Evolutionary conservation across 2,888 invertebrate species (phyloP).

Genomic region (Nowickia ferox): DNA sequence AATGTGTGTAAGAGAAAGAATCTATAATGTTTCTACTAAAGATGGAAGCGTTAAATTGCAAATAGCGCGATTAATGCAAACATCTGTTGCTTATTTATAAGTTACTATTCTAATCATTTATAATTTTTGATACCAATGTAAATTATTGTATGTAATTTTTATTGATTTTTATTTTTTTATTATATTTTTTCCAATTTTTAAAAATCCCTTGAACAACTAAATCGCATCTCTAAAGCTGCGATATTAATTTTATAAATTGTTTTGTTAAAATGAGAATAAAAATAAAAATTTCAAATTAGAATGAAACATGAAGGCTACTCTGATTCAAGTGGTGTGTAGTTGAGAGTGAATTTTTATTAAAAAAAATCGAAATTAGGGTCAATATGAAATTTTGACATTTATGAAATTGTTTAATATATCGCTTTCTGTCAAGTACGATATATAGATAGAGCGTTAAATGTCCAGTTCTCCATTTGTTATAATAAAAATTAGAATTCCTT

Average conservation of each 20-base stretch:
- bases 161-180: slow-evolving; percentile 57
- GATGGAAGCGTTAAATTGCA: slow-evolving; percentile 47
- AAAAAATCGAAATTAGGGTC: too few species aligned
- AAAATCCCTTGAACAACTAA: slow-evolving; percentile 48
- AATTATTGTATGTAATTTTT: slow-evolving; percentile 68
- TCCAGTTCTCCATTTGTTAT: too few species aligned
- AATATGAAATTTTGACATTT: too few species aligned
- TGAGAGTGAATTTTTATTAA: too few species aligned
- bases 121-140: slow-evolving; percentile 70
- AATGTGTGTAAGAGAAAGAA: slow-evolving; percentile 55
- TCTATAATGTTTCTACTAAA: slow-evolving; percentile 60
- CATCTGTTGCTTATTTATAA: slow-evolving; percentile 70
- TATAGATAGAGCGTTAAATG: too few species aligned
- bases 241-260: slow-evolving; percentile 73
- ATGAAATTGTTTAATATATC: too few species aligned
- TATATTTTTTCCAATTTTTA: slow-evolving; percentile 22
- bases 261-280: slow-evolving; percentile 73
- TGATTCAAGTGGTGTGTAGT: too few species aligned
- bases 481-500: too few species aligned
- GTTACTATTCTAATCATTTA: slow-evolving; percentile 70
- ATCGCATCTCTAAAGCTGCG: slow-evolving; percentile 69
- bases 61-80: slow-evolving; percentile 28
- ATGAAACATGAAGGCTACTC: not conserved
- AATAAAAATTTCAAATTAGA: slow-evolving; percentile 59
- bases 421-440: too few species aligned